phyloP scores from a whole-genome alignment of 2,113 vertebrate species.

The Poeciliopsis retropinna region DNA sequence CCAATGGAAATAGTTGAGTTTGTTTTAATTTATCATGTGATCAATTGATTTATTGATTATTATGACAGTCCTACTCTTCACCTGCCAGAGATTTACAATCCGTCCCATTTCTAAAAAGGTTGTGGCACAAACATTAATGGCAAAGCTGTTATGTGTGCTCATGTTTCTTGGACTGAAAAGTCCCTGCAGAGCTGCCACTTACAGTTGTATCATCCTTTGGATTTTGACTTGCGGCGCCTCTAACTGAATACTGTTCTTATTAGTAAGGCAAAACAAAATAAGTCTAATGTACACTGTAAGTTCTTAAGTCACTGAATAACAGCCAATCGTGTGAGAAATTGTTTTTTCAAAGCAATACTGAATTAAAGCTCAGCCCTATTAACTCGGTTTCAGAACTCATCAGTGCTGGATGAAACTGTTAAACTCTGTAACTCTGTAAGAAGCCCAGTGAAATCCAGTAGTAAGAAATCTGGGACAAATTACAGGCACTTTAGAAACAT shows the following conservation, averaged over 20 bases:
- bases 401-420: conserved; percentile 19
- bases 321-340: conserved; percentile 18
- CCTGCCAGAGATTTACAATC: too few relatives aligned
- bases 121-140: too few relatives aligned
- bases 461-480: conserved; percentile 9
- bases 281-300: conserved; percentile 16
- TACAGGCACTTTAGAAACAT: conserved; percentile 7
- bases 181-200: too few relatives aligned
- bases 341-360: conserved; percentile 18
- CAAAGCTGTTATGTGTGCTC: too few relatives aligned
- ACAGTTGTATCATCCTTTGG: too few relatives aligned
- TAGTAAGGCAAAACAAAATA: conserved; percentile 23
- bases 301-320: not conserved
- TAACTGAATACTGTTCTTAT: not conserved
- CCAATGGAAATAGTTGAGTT: too few relatives aligned
- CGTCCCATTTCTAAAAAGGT: too few relatives aligned
- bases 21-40: too few relatives aligned
- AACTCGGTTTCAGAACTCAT: conserved; percentile 21
- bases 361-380: conserved; percentile 25
- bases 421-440: conserved; percentile 5
- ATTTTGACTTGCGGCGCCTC: too few relatives aligned
- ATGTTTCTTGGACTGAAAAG: too few relatives aligned
- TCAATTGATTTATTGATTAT: too few relatives aligned
- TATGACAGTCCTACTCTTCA: too few relatives aligned
- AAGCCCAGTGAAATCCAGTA: conserved; percentile 16